Percentiles rank a stretch among this genome's conserved stretches.
These are phyloP conservation scores for Grallaria varia DNA, from an alignment of 2,113 vertebrate species.

Conservation along the genomic window DNA sequence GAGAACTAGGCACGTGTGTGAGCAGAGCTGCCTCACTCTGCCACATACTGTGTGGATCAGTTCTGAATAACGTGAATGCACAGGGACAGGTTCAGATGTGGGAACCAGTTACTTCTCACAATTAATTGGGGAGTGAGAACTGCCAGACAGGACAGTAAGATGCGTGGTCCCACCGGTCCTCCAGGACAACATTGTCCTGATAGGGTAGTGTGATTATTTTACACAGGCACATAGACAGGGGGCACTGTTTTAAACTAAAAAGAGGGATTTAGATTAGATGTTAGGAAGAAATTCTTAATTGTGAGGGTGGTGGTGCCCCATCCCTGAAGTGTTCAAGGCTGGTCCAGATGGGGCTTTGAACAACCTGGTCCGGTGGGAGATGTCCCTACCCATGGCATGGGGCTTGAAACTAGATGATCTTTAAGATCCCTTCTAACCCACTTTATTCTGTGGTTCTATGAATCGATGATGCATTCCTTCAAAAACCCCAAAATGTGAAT, in stretches of 20 bases:
- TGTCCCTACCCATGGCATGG: not conserved
- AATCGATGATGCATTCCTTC: accelerated
- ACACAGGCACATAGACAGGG: not conserved
- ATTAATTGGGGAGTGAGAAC: not conserved
- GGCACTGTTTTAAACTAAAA: not conserved
- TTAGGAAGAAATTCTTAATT: not conserved
- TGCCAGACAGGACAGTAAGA: not conserved
- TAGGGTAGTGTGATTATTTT: not conserved
- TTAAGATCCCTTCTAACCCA: not conserved
- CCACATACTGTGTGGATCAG: not conserved
- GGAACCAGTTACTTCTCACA: not conserved
- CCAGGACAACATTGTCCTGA: not conserved
- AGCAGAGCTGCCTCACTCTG: not conserved
- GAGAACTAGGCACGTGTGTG: not conserved
- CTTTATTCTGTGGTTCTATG: not conserved
- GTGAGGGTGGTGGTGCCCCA: accelerated
- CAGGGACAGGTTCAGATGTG: not conserved
- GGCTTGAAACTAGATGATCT: not conserved
- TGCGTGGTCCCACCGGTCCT: not conserved
- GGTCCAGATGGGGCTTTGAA: not conserved
- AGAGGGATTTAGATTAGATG: not conserved
- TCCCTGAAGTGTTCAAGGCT: not conserved
- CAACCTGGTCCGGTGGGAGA: not conserved
- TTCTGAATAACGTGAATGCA: not conserved
- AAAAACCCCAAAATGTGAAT: not conserved